Percentiles rank a stretch among this genome's conserved stretches.
Evolutionary conservation across 2,113 vertebrate species (phyloP).

Genomic region (Neolamprologus modestus): DNA sequence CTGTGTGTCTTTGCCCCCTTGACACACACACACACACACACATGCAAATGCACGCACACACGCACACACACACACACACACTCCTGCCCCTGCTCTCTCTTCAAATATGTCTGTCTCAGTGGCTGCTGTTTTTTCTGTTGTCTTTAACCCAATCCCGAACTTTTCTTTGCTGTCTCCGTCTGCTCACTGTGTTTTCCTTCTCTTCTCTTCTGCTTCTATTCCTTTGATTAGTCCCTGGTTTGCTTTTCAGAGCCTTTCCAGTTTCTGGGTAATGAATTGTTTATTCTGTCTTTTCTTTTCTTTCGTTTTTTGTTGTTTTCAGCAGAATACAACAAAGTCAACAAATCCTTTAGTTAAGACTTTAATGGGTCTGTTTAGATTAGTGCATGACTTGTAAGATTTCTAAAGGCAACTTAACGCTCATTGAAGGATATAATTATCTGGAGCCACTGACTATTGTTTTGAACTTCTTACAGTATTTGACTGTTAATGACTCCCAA

Average conservation of each 20-base stretch:
- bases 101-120: constrained; percentile 28
- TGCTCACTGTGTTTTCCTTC: background rate
- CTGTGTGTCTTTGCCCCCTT: background rate
- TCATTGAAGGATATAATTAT: background rate
- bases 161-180: background rate
- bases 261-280: background rate
- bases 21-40: background rate
- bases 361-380: background rate
- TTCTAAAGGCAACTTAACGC: background rate
- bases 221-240: background rate
- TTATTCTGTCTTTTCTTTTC: background rate
- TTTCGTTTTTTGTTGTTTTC: background rate
- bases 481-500: background rate
- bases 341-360: background rate
- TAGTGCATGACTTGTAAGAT: background rate
- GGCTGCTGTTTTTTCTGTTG: constrained; percentile 17
- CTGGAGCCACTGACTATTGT: background rate
- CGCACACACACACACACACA: background rate
- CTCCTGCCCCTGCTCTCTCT: background rate
- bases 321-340: background rate
- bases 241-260: background rate
- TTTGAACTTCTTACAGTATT: background rate
- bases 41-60: background rate
- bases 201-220: background rate
- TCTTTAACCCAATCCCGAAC: constrained; percentile 1